These are phyloP conservation scores for Parapristionchus giblindavisi DNA, from an alignment of 2,888 invertebrate genomes.

Conservation along the genomic window DNA sequence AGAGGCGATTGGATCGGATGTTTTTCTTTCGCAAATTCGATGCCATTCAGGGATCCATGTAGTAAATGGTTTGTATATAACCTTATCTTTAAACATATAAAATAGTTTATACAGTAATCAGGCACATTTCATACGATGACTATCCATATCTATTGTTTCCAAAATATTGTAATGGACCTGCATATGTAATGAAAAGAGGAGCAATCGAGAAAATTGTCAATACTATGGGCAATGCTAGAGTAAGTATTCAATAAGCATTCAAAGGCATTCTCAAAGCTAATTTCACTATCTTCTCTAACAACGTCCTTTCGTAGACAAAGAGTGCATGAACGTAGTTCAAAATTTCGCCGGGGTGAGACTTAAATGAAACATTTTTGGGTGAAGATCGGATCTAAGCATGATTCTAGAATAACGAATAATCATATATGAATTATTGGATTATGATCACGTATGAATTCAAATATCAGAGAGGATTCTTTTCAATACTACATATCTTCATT, in stretches of 20 bases:
- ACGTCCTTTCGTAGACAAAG: too few species aligned
- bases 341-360: neutral
- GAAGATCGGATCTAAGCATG: too few species aligned
- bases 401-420: too few species aligned
- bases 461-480: neutral
- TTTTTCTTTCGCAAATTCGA: neutral
- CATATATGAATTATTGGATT: too few species aligned
- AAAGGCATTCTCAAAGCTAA: too few species aligned
- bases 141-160: conserved; percentile 14
- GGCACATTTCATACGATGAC: neutral
- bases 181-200: conserved; percentile 21
- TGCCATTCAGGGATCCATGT: conserved; percentile 20
- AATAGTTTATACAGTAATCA: neutral
- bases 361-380: too few species aligned
- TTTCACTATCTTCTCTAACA: too few species aligned
- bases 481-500: neutral
- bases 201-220: conserved; percentile 25
- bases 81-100: too few species aligned
- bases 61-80: neutral
- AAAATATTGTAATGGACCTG: conserved; percentile 27
- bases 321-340: too few species aligned
- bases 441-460: neutral
- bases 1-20: conserved; percentile 23
- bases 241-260: neutral
- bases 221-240: neutral